Conservation (phyloP, 2,113 vertebrate genomes). For the Amphilophus citrinellus region DNA sequence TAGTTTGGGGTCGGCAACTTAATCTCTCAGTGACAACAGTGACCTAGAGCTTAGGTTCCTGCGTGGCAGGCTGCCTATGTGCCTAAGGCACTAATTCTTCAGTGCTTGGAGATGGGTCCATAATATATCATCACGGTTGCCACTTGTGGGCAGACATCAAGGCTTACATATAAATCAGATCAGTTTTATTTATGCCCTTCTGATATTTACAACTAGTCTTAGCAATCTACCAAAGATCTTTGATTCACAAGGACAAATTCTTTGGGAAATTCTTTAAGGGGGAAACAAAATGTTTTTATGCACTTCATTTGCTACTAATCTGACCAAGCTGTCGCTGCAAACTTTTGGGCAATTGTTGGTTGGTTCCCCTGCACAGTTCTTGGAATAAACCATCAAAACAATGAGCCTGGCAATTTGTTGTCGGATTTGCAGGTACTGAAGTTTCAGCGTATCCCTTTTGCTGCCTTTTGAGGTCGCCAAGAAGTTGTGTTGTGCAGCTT, state of each 20-base stretch:
- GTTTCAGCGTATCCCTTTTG: slow-evolving; percentile 2
- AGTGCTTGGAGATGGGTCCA: not conserved
- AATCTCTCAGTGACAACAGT: slow-evolving; percentile 1
- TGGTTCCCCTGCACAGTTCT: not conserved
- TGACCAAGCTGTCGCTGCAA: slow-evolving; percentile 1
- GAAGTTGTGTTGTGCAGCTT: slow-evolving; percentile 16
- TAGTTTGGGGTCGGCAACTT: slow-evolving; percentile 1
- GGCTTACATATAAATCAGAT: slow-evolving; percentile 1
- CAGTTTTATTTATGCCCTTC: not conserved
- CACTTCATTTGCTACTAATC: not conserved
- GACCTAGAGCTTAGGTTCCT: not conserved
- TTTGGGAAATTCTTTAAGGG: not conserved
- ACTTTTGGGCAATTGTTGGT: not conserved
- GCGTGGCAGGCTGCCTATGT: not conserved
- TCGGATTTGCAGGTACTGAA: not conserved
- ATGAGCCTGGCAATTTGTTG: not conserved
- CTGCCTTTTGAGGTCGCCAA: slow-evolving; percentile 9
- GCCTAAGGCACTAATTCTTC: not conserved
- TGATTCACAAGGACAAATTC: not conserved
- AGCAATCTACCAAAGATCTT: not conserved
- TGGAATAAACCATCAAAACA: not conserved
- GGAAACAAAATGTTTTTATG: not conserved
- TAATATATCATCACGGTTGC: not conserved
- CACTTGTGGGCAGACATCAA: not conserved
- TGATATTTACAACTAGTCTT: not conserved